These are phyloP conservation scores for Larimichthys crocea DNA, from an alignment of 2,113 vertebrate species.

Conservation along the genomic window DNA sequence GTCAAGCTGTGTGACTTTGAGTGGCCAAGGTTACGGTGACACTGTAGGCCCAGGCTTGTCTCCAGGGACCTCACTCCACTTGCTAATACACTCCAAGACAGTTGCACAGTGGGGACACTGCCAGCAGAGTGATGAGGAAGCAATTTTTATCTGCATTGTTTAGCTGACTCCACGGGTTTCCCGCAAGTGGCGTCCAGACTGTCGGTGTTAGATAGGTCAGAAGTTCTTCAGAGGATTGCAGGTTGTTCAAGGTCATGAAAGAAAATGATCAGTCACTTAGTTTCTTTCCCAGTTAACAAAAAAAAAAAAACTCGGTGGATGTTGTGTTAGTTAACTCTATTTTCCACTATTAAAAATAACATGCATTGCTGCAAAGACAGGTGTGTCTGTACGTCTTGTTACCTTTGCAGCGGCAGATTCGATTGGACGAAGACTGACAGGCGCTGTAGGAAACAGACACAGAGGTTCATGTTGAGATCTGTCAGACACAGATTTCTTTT, in stretches of 20 bases:
- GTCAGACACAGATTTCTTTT: conserved; percentile 68
- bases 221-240: conserved; percentile 30
- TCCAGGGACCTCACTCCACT: conserved; percentile 62
- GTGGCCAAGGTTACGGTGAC: conserved; percentile 75
- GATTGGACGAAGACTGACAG: conserved; percentile 12
- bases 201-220: conserved; percentile 45
- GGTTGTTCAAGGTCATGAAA: conserved; percentile 25
- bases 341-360: background rate
- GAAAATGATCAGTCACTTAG: background rate
- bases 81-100: conserved; percentile 69
- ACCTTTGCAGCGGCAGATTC: conserved; percentile 1
- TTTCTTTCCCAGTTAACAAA: conserved; percentile 7
- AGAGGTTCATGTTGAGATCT: conserved; percentile 65
- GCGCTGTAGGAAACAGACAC: conserved; percentile 17
- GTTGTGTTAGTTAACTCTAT: background rate
- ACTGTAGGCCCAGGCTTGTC: conserved; percentile 48
- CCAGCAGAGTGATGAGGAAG: conserved; percentile 75
- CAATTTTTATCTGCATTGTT: conserved; percentile 67
- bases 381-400: background rate
- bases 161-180: conserved; percentile 64
- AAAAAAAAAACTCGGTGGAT: background rate
- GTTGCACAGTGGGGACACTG: conserved; percentile 59
- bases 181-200: conserved; percentile 45
- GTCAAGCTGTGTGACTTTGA: conserved; percentile 62
- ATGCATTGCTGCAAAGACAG: background rate